Conservation (phyloP, 2,113 vertebrate genomes). For the Caranx melampygus region DNA sequence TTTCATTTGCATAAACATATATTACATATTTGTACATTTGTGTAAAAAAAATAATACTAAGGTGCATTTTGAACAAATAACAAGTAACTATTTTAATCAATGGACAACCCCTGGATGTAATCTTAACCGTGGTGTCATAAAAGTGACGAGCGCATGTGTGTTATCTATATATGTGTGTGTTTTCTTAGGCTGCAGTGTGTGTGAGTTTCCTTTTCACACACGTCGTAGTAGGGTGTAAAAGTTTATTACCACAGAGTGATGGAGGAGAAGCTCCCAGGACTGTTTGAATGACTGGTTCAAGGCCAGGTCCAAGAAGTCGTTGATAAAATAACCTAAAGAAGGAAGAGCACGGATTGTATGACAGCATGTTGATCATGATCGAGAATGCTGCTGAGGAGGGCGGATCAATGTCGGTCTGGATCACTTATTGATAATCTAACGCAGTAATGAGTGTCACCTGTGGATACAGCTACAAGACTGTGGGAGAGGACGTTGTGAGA, state of each 20-base stretch:
- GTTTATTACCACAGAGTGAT: conserved; percentile 29
- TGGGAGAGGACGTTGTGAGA: conserved; percentile 22
- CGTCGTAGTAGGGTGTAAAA: neutral
- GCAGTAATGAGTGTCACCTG: conserved; percentile 8
- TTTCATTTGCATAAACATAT: too few relatives aligned
- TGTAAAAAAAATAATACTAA: too few relatives aligned
- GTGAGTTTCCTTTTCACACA: neutral
- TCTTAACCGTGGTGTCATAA: too few relatives aligned
- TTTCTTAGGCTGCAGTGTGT: neutral
- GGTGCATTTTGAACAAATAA: too few relatives aligned
- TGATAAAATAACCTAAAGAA: conserved; percentile 39
- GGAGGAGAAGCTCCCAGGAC: conserved; percentile 44
- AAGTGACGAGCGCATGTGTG: neutral
- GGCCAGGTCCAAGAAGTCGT: conserved; percentile 21
- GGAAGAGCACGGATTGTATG: neutral
- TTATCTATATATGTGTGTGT: neutral
- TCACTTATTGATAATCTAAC: too few relatives aligned
- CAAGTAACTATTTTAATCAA: too few relatives aligned
- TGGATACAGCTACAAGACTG: conserved; percentile 44
- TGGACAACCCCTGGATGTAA: too few relatives aligned
- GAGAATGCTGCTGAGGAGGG: too few relatives aligned
- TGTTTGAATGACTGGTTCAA: conserved; percentile 12
- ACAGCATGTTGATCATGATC: too few relatives aligned
- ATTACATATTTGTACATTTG: too few relatives aligned
- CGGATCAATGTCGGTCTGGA: too few relatives aligned